A percentile compares a stretch with the other conserved stretches of the same genome.
phyloP scores from a whole-genome alignment of 2,113 vertebrate genomes.

The Myxocyprinus asiaticus region DNA sequence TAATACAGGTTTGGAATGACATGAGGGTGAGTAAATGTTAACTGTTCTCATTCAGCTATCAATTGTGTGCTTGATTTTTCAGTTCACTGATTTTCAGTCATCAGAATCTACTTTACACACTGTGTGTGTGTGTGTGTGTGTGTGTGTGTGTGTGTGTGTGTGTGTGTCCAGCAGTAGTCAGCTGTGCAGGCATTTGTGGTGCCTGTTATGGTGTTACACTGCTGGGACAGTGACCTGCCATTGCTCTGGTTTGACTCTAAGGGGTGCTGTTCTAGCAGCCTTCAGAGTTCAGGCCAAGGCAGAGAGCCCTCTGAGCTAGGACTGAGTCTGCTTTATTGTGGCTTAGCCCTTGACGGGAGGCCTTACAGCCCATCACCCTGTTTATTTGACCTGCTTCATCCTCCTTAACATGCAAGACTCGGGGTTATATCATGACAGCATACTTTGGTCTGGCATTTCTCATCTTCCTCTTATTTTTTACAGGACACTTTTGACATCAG shows the following conservation, averaged over 20 bases:
- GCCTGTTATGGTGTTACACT: constrained; percentile 35
- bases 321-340: constrained; percentile 6
- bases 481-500: constrained; percentile 95
- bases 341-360: constrained; percentile 41
- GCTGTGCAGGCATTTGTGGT: constrained; percentile 38
- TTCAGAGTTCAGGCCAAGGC: background rate
- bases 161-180: constrained; percentile 31
- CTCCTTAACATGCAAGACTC: background rate
- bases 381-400: background rate
- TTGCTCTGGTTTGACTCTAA: constrained; percentile 4
- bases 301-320: constrained; percentile 39
- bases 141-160: background rate
- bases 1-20: no score
- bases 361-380: background rate
- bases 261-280: background rate
- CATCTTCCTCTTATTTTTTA: background rate
- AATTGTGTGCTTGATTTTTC: no score
- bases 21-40: no score
- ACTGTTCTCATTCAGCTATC: no score
- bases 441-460: background rate
- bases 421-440: background rate
- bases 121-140: background rate
- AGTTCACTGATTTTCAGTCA: no score
- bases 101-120: background rate
- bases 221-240: constrained; percentile 36